Evolutionary conservation across 2,113 vertebrate genomes (phyloP), one percentile per base, ranked within the genome.

Genomic region (Meleagris gallopavo): DNA sequence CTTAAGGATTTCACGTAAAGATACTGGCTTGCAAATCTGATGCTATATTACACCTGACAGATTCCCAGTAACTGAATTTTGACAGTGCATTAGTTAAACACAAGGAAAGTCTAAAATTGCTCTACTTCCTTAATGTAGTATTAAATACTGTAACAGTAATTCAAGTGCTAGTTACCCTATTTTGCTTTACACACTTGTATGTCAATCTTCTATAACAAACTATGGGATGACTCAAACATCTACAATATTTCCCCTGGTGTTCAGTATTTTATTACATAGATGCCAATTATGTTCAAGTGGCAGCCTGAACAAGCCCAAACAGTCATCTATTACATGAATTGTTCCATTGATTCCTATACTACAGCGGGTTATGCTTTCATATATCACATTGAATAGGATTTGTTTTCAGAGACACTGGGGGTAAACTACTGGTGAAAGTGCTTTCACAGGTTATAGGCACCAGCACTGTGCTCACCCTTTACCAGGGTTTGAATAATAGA

Each of bases 291-390:
- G 74, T 93, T 85, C 4, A 10, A 94, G 87, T 69, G 82, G 84
- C 75, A 97, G 86, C 85, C 87, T 89, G 71, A 54, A 95, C 71
- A 90, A 88, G 71, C 74, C 93, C 1, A 32, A 88, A 34, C 69
- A 93, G 74, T 82, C 92, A 95, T 94, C 85, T 94, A 62, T 94
- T 96, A 92, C 88, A 89, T 65, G 91, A 96, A 91, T 67, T 86
- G 69, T 89, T 88, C 81, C 84, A 97, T 94, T 96, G 96, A 97
- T 97, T 96, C 88, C 81, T 89, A 70, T 92, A 88, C 91, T 95
- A 89, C 71, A 87, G 93, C 87, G 77, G 13, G 74, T 92, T 96
- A 83, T 94, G 83, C 54, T 80, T 96, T 96, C 94, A 94, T 97
- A 93, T 90, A 96, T 97, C 96, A 93, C 41, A 61, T 54, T 90